Evolutionary conservation across 2,113 vertebrate species (phyloP), one percentile per base, ranked within the genome.

Genomic region (Condylura cristata): DNA sequence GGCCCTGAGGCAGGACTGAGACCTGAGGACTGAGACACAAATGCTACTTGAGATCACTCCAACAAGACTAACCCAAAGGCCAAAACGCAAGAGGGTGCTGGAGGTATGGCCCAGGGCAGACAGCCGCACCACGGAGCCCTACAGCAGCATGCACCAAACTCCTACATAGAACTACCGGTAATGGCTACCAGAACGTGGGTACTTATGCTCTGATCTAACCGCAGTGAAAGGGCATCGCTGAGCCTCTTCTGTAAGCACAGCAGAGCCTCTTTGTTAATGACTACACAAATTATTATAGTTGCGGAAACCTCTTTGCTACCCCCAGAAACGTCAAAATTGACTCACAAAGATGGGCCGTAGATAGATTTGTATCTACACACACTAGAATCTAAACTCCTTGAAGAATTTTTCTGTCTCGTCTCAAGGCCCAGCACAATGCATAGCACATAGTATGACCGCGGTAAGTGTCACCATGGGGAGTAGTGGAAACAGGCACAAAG

Each of bases 271-370:
- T n/a, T 60, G 18, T 51, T 75, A 78, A 53, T 11, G 30, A 12
- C 44, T 86, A 20, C 44, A 82, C 13, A 82, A 89, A 63, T 39
- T n/a, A 66, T 0, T 34, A 18, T 66, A 56, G 6, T 16, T 72
- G 41, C 8, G 39, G 11, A 68, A n/a, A 63, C 10, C 37, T 70
- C 53, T 68, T 86, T n/a, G 41, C 16, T 72, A 46, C n/a, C 53
- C 56, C 80, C 22, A 24, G 65, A 95, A 93, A 80, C 20, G 71
- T 66, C 51, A 6, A 6, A 86, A 89, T 81, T 44, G 56, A 51
- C 34, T 39, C 80, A 46, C 65, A 41, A 75, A 81, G 11, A 16
- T 65, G 24, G 44, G 11, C 37, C 58, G 5, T 60, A 83, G 63
- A 37, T 30, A 71, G 18, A 61, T 48, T 76, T 72, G 1, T 51